A percentile compares a stretch with the other conserved stretches of the same genome.
phyloP scores from a whole-genome alignment of 2,888 invertebrate species.

The Parnassius orleans region DNA sequence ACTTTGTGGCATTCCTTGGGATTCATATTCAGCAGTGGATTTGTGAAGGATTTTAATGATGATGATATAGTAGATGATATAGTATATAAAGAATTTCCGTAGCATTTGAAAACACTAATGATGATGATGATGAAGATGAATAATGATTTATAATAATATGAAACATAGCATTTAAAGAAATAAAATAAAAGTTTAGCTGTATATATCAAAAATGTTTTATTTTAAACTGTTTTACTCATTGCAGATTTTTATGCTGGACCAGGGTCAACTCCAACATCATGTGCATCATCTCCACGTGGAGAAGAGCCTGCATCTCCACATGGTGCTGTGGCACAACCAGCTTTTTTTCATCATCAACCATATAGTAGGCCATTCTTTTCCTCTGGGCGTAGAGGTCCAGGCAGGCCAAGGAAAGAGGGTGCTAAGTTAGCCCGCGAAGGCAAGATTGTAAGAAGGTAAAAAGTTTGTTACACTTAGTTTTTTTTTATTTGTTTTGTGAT shows the following conservation, averaged over 20 bases:
- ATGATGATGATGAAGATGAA: no score
- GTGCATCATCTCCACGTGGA: slow-evolving; percentile 82
- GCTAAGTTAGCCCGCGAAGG: slow-evolving; percentile 74
- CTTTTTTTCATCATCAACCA: slow-evolving; percentile 71
- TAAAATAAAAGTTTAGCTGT: no score
- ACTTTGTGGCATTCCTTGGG: no score
- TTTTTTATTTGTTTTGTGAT: no score
- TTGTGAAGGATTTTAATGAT: no score
- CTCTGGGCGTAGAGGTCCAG: slow-evolving; percentile 86
- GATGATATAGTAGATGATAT: no score
- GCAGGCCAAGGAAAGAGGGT: slow-evolving; percentile 89
- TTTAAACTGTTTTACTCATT: slow-evolving; percentile 24
- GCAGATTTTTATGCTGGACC: slow-evolving; percentile 81
- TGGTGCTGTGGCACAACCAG: slow-evolving; percentile 57
- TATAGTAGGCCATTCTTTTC: slow-evolving; percentile 73
- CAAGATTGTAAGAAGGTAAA: slow-evolving; percentile 74
- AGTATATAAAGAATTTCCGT: no score
- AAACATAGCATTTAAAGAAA: no score
- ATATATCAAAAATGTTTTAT: no score
- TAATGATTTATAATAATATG: no score
- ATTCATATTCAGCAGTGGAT: no score
- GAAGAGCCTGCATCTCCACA: slow-evolving; percentile 84
- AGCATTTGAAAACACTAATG: no score
- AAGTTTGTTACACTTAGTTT: slow-evolving; percentile 2
- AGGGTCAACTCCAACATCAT: slow-evolving; percentile 84